phyloP scores from a whole-genome alignment of 2,113 vertebrate genomes.

The Campylorhamphus procurvoides region DNA sequence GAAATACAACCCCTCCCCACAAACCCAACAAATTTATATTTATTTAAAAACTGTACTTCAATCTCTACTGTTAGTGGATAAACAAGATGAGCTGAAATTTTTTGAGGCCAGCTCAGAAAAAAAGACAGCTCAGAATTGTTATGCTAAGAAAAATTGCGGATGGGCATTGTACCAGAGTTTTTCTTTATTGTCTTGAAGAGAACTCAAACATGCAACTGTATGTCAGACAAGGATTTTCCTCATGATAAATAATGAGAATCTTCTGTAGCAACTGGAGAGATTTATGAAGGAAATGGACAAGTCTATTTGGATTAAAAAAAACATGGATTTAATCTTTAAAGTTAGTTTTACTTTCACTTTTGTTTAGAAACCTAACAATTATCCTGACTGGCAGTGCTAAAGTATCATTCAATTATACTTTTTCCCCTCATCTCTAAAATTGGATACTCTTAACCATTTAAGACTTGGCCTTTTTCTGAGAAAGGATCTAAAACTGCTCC shows the following conservation, averaged over 20 bases:
- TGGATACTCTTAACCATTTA: not conserved
- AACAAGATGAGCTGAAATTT: not conserved
- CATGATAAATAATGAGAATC: not conserved
- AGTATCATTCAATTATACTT: not conserved
- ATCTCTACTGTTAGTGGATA: not conserved
- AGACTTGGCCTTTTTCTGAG: not conserved
- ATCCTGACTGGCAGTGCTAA: fast-evolving
- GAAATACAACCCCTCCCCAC: not conserved
- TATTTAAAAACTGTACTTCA: not conserved
- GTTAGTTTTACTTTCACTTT: not conserved
- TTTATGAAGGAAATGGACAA: not conserved
- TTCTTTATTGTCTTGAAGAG: not conserved
- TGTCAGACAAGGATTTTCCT: not conserved
- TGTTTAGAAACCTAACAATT: not conserved
- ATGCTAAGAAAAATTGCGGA: not conserved
- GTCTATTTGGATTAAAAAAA: not conserved
- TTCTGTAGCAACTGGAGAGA: not conserved
- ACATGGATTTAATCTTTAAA: not conserved
- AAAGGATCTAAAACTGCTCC: not conserved
- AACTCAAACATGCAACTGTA: not conserved
- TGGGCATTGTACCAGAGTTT: not conserved
- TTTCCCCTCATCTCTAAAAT: not conserved
- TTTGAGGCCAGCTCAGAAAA: not conserved
- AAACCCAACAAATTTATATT: not conserved
- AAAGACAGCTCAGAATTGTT: not conserved